These are phyloP conservation scores for Patella ulyssiponensis DNA, from an alignment of 2,888 invertebrate species.

Conservation along the genomic window DNA sequence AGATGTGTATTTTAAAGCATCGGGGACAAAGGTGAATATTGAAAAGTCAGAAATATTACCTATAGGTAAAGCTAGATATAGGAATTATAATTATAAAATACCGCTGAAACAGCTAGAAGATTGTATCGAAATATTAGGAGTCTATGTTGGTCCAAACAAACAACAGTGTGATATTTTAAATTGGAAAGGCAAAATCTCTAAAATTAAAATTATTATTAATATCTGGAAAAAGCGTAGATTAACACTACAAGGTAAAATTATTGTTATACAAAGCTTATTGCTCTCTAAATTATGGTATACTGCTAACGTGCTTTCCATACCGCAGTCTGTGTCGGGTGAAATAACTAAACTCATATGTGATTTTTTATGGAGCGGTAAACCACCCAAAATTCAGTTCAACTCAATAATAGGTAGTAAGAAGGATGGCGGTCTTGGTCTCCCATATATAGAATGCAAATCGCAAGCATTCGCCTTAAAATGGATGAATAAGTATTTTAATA, in stretches of 20 bases:
- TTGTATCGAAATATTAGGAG: background rate
- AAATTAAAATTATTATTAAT: background rate
- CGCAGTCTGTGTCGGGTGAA: background rate
- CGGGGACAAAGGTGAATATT: background rate
- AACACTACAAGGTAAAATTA: background rate
- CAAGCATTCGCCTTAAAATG: background rate
- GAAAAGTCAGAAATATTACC: background rate
- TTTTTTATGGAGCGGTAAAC: background rate
- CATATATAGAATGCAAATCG: background rate
- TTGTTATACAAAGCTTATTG: background rate
- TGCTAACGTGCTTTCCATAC: background rate
- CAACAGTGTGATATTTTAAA: background rate
- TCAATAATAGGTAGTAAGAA: background rate
- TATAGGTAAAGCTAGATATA: background rate
- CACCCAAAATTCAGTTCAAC: background rate
- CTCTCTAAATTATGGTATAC: background rate
- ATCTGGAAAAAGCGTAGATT: background rate
- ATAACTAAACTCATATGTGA: background rate
- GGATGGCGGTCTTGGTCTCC: background rate
- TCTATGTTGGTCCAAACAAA: background rate
- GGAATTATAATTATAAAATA: background rate
- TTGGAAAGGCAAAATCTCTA: background rate
- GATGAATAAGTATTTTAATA: background rate
- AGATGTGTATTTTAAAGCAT: background rate
- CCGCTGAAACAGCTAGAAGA: background rate